These are phyloP conservation scores for Prinia subflava DNA, from an alignment of 2,113 vertebrate genomes.

Conservation along the genomic window DNA sequence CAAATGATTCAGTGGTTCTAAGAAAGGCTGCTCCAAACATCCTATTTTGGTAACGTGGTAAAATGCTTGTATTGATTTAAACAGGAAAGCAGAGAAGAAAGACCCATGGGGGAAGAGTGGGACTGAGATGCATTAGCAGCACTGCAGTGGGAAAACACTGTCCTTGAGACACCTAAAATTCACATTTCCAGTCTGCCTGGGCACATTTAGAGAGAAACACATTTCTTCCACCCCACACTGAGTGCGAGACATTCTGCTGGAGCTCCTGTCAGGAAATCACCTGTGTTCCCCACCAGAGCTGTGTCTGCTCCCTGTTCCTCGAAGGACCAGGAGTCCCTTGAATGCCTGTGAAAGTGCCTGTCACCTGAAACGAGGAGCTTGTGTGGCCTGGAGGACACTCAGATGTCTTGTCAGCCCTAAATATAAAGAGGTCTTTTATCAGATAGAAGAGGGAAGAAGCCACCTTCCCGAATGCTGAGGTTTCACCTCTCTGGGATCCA, in stretches of 20 bases:
- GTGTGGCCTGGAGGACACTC: background rate
- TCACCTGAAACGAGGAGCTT: background rate
- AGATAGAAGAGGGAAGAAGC: background rate
- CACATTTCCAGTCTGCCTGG: background rate
- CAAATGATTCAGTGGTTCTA: background rate
- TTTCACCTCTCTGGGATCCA: background rate
- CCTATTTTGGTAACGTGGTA: background rate
- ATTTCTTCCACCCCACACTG: background rate
- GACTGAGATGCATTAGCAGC: conserved; percentile 2
- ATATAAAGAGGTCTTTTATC: background rate
- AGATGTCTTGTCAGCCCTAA: background rate
- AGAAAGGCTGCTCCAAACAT: background rate
- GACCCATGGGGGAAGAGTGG: background rate
- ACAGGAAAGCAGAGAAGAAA: background rate
- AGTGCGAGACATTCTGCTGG: rapidly evolving
- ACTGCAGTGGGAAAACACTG: background rate
- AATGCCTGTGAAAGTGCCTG: background rate
- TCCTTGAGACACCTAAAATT: background rate
- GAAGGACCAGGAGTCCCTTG: background rate
- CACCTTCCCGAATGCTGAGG: background rate
- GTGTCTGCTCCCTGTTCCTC: background rate
- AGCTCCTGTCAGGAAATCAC: background rate
- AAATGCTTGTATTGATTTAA: background rate
- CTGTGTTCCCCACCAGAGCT: background rate
- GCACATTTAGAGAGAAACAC: background rate